Evolutionary conservation across 2,888 invertebrate genomes (phyloP).

Genomic region (Caenorhabditis sp.): DNA sequence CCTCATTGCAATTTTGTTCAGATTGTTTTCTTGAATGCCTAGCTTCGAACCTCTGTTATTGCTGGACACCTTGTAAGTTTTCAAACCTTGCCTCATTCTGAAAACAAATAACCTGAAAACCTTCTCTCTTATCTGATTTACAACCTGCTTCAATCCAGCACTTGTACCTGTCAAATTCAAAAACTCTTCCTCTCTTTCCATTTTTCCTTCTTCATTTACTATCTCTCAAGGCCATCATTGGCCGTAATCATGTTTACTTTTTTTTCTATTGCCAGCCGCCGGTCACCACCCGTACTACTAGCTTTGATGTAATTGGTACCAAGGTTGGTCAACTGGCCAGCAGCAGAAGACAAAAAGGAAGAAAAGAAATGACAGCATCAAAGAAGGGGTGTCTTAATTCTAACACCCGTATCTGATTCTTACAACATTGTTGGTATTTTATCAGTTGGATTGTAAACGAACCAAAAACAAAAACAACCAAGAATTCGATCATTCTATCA

Average conservation of each 20-base stretch:
- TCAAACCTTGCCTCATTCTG: background rate
- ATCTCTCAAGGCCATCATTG: constrained; percentile 54
- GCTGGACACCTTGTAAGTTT: too few species aligned
- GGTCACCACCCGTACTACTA: constrained; percentile 48
- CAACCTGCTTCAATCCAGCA: constrained; percentile 21
- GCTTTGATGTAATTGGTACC: constrained; percentile 61
- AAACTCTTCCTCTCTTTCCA: constrained; percentile 19
- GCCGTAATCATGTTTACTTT: constrained; percentile 58
- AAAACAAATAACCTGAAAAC: background rate
- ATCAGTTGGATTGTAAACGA: constrained; percentile 17
- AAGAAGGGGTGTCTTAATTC: constrained; percentile 44
- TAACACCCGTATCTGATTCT: constrained; percentile 49
- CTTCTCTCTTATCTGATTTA: constrained; percentile 14
- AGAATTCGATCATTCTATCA: constrained; percentile 37
- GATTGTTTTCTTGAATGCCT: too few species aligned
- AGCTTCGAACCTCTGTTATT: too few species aligned
- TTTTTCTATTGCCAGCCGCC: constrained; percentile 38
- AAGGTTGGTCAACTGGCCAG: constrained; percentile 47
- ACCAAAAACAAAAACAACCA: constrained; percentile 30
- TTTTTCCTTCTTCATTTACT: constrained; percentile 33
- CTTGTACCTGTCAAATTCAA: constrained; percentile 34
- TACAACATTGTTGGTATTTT: constrained; percentile 9
- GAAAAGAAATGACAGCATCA: background rate
- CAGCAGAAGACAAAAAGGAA: constrained; percentile 20
- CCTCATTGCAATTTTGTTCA: too few species aligned